phyloP scores from a whole-genome alignment of 2,797 vertebrate genomes.

The Denticeps clupeoides region DNA sequence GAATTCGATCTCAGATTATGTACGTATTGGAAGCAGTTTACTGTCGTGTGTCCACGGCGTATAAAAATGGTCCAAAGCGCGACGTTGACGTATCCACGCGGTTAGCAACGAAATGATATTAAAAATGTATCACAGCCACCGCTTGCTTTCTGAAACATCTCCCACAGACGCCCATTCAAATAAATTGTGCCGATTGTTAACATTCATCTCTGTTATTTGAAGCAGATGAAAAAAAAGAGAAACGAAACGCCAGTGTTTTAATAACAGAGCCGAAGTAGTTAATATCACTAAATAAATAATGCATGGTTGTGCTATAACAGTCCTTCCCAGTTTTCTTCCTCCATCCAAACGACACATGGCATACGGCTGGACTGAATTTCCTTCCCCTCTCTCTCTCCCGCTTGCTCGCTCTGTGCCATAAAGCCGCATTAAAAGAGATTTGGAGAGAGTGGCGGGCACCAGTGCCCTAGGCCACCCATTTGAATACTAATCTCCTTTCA shows the following conservation, averaged over 20 bases:
- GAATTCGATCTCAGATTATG: no score
- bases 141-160: constrained; percentile 14
- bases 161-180: constrained; percentile 22
- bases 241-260: constrained; percentile 36
- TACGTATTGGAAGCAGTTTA: no score
- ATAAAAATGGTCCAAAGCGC: no score
- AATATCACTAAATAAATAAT: constrained; percentile 40
- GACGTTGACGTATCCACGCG: no score
- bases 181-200: constrained; percentile 33
- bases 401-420: constrained; percentile 6
- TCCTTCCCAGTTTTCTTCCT: constrained; percentile 15
- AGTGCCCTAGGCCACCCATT: constrained; percentile 42
- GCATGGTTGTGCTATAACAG: constrained; percentile 33
- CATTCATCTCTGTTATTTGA: constrained; percentile 30
- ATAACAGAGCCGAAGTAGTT: constrained; percentile 40
- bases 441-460: constrained; percentile 31
- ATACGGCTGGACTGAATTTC: constrained; percentile 22
- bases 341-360: constrained; percentile 20
- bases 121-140: constrained; percentile 13
- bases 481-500: constrained; percentile 44
- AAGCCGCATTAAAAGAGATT: constrained; percentile 37
- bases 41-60: no score
- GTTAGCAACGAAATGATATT: no score
- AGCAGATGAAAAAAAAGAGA: no score
- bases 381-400: background rate